These are phyloP conservation scores for Adrianichthys oophorus DNA, from an alignment of 2,797 vertebrate species.

Conservation along the genomic window DNA sequence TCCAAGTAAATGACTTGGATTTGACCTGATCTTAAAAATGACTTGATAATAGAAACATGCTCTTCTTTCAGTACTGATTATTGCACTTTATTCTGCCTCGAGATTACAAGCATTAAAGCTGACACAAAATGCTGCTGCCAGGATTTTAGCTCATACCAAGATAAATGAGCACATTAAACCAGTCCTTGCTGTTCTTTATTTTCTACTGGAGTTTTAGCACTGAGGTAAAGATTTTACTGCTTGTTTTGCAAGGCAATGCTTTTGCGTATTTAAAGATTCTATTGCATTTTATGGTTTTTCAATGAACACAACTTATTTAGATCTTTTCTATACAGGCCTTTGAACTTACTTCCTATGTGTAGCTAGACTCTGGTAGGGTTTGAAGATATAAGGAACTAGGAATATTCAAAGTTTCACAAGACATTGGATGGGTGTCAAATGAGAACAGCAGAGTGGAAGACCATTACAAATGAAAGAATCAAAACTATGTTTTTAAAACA, in stretches of 20 bases:
- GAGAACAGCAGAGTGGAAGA: no score
- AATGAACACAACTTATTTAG: no score
- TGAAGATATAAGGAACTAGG: no score
- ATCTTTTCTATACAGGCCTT: no score
- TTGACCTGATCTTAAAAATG: neutral
- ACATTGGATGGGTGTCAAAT: no score
- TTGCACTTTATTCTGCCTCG: constrained; percentile 7
- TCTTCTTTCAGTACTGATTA: neutral
- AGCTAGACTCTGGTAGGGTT: no score
- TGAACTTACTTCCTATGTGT: no score
- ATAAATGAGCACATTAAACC: neutral
- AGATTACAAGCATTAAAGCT: neutral
- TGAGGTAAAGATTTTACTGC: constrained; percentile 8
- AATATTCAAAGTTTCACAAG: no score
- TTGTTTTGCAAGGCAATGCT: neutral
- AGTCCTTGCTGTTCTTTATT: constrained; percentile 5
- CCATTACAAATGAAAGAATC: no score
- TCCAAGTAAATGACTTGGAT: no score
- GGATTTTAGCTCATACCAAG: constrained; percentile 6
- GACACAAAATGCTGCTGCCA: constrained; percentile 13
- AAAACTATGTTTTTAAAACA: no score
- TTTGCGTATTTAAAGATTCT: neutral
- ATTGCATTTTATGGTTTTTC: no score
- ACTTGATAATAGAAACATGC: neutral
- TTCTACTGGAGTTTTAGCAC: neutral